phyloP scores from a whole-genome alignment of 2,888 invertebrate genomes.

The Chorisops tibialis region DNA sequence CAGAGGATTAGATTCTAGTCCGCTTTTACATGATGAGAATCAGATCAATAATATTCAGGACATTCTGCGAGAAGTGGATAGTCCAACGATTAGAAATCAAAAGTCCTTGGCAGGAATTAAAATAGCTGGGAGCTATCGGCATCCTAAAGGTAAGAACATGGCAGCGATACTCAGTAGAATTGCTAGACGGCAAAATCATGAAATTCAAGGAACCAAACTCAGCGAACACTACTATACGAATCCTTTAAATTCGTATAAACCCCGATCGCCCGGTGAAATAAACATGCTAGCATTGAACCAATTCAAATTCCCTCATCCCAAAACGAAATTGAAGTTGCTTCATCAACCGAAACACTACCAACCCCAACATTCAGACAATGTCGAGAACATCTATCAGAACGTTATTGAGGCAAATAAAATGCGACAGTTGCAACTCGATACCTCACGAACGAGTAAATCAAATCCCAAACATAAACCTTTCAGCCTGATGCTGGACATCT shows the following conservation, averaged over 20 bases:
- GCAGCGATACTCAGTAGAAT: constrained; percentile 45
- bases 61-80: constrained; percentile 41
- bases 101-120: constrained; percentile 42
- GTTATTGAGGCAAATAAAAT: constrained; percentile 9
- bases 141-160: constrained; percentile 47
- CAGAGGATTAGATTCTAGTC: too few relatives aligned
- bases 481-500: constrained; percentile 64
- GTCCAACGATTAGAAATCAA: constrained; percentile 34
- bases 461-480: constrained; percentile 55
- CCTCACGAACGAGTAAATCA: background rate
- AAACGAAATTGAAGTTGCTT: background rate
- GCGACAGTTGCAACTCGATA: background rate
- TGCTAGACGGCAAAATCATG: background rate
- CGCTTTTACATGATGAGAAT: too few relatives aligned
- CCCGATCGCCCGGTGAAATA: constrained; percentile 69
- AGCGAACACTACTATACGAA: constrained; percentile 50
- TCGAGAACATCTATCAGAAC: constrained; percentile 28
- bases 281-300: constrained; percentile 65
- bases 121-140: constrained; percentile 48
- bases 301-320: constrained; percentile 35
- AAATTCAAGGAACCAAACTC: background rate
- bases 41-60: constrained; percentile 48
- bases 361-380: constrained; percentile 5
- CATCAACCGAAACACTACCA: background rate
- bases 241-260: constrained; percentile 68